Evolutionary conservation across 2,113 vertebrate genomes (phyloP), one percentile per base, ranked within the genome.

Genomic region (Cheirogaleus medius): DNA sequence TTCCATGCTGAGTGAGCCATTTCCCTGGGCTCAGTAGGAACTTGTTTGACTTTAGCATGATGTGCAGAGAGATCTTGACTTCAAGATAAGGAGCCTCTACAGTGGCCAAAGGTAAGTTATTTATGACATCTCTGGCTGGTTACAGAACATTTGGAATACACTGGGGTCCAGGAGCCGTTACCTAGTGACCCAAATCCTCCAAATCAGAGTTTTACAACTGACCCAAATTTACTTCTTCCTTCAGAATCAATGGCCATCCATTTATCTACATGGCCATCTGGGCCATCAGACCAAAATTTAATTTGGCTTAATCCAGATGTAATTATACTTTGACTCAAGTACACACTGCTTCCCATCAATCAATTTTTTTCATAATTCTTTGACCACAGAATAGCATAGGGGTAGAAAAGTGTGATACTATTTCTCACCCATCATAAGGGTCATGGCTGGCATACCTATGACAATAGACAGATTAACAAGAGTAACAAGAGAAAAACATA

Each of bases 1-100:
- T 94, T 76, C 94, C 95, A 74, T 34, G 66, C 95, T 93, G 94
- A 91, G 92, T 78, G 85, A 91, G n/a, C 56, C 74, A 92, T 96
- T 96, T 97, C 86, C 90, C 88, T 87, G 87, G 92, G 21, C 54
- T 80, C 81, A 76, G 54, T 91, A 82, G 78, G 69, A 95, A 91
- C 69, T 42, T 49, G 56, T 89, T 95, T 97, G 90, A 83, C 77
- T 94, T 94, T 27, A 92, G 77, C 82, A 63, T 78, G 52, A 58
- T 76, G 39, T 94, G 71, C 44, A 47, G 63, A 90, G 78, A 96
- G 49, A 87, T n/a, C 52, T 92, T 90, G 71, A 64, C 80, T 85
- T 90, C 52, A 87, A 54, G n/a, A 91, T 58, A 69, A 37, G 7
- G 13, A 69, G 37, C 42, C n/a, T 66, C 17, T 44, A 83, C n/a